A percentile compares a stretch with the other conserved stretches of the same genome.
phyloP scores from a whole-genome alignment of 30 jellyfish, hydroid and myxozoan genomes.

The Hydractinia echinata region DNA sequence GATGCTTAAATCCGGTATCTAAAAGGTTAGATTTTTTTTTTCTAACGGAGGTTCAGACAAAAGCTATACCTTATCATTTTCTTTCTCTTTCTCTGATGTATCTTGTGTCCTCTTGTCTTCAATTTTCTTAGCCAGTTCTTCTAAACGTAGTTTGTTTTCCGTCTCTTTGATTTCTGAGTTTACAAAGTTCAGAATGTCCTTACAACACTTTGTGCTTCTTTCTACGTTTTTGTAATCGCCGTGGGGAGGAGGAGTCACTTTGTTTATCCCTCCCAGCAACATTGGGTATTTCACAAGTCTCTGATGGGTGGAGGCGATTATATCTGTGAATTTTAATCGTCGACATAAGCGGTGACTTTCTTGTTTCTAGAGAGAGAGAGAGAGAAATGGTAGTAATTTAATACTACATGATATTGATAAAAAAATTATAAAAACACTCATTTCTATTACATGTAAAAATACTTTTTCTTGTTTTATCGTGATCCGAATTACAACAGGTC shows the following conservation, averaged over 20 bases:
- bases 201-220: conserved; percentile 65
- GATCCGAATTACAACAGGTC: too few species aligned
- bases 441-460: conserved; percentile 45
- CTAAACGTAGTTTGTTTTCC: conserved; percentile 64
- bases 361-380: conserved; percentile 63
- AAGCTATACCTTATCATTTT: background rate
- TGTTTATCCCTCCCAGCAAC: conserved; percentile 59
- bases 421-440: conserved; percentile 51
- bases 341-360: conserved; percentile 72
- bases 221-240: conserved; percentile 68
- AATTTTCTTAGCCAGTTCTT: conserved; percentile 76
- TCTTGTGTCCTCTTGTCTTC: conserved; percentile 73
- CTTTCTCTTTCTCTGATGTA: conserved; percentile 48
- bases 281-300: conserved; percentile 89
- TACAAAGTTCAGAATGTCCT: conserved; percentile 66
- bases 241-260: conserved; percentile 57
- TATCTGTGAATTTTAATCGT: conserved; percentile 85
- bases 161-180: conserved; percentile 72
- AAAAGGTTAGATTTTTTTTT: too few species aligned
- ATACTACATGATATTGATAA: conserved; percentile 53
- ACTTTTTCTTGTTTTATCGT: background rate
- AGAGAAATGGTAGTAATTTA: background rate
- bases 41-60: too few species aligned
- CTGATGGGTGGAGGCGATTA: conserved; percentile 93
- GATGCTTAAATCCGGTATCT: too few species aligned